Percentiles rank a stretch among this genome's conserved stretches.
phyloP scores from a whole-genome alignment of 2,888 invertebrate species.

The Rhamnusium bicolor region DNA sequence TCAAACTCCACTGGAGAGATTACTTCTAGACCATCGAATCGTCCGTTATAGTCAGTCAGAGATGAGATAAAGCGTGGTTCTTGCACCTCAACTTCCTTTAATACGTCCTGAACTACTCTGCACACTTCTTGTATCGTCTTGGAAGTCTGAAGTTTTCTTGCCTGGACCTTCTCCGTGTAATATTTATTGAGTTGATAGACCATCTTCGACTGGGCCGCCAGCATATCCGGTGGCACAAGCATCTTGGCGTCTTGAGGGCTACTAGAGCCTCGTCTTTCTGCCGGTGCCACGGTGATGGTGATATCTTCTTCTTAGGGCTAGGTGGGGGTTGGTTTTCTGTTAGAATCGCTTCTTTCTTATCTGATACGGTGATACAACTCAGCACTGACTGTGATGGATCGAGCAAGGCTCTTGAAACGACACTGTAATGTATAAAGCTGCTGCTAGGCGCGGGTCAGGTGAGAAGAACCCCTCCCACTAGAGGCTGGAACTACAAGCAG shows the following conservation, averaged over 20 bases:
- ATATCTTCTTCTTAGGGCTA: conserved; percentile 44
- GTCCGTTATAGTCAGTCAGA: conserved; percentile 81
- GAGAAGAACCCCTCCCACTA: conserved; percentile 61
- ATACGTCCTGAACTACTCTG: conserved; percentile 86
- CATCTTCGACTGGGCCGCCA: conserved; percentile 95
- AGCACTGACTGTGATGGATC: conserved; percentile 62
- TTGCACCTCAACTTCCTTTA: conserved; percentile 89
- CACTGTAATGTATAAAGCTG: conserved; percentile 58
- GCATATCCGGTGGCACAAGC: conserved; percentile 94
- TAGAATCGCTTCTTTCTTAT: conserved; percentile 35
- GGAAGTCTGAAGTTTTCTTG: conserved; percentile 79
- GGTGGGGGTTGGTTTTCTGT: conserved; percentile 44
- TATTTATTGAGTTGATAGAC: conserved; percentile 91
- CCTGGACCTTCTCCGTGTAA: conserved; percentile 83
- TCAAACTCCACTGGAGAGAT: conserved; percentile 87
- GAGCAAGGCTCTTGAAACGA: conserved; percentile 61
- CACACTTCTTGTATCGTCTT: conserved; percentile 85
- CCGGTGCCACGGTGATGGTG: conserved; percentile 61
- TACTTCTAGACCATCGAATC: conserved; percentile 85
- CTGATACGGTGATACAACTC: conserved; percentile 31
- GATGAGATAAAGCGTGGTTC: conserved; percentile 88
- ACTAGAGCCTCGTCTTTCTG: conserved; percentile 60
- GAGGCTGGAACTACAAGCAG: conserved; percentile 53
- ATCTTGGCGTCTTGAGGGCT: conserved; percentile 73
- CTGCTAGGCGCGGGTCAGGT: conserved; percentile 56